Conservation (phyloP, 2,888 invertebrate species). For the Lasioglossum lativentre region DNA sequence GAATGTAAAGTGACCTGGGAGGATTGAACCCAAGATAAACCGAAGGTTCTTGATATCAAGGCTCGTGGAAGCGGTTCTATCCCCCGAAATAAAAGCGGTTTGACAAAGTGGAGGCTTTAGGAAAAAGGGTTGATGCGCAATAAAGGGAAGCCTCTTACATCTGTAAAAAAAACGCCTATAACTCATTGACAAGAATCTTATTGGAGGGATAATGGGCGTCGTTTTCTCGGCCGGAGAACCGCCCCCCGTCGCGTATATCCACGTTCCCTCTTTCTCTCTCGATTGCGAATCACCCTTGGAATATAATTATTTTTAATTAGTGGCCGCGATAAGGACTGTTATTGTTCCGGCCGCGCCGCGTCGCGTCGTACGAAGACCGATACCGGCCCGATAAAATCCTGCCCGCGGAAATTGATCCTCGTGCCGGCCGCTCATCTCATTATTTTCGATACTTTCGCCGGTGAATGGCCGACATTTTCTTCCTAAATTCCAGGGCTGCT, state of each 20-base stretch:
- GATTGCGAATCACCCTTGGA: conserved; percentile 83
- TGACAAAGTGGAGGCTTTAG: conserved; percentile 68
- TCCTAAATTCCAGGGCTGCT: conserved; percentile 31
- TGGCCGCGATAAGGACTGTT: conserved; percentile 81
- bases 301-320: conserved; percentile 85
- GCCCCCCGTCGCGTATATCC: conserved; percentile 59
- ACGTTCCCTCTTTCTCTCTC: conserved; percentile 59
- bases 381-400: conserved; percentile 53
- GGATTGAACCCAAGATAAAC: conserved; percentile 20
- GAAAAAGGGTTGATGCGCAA: conserved; percentile 81
- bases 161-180: conserved; percentile 82
- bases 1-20: conserved; percentile 9
- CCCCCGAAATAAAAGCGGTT: conserved; percentile 75
- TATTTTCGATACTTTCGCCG: conserved; percentile 74
- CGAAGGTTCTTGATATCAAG: conserved; percentile 49
- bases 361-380: conserved; percentile 45
- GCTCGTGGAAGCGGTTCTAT: conserved; percentile 57
- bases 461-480: conserved; percentile 76
- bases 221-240: conserved; percentile 78
- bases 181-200: conserved; percentile 85
- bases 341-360: conserved; percentile 68
- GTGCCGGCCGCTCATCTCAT: conserved; percentile 81
- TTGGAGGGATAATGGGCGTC: conserved; percentile 80
- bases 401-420: conserved; percentile 67
- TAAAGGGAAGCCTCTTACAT: conserved; percentile 78